A percentile compares a stretch with the other conserved stretches of the same genome.
Conservation (phyloP, 2,113 vertebrate genomes). For the Arizona elegans region DNA sequence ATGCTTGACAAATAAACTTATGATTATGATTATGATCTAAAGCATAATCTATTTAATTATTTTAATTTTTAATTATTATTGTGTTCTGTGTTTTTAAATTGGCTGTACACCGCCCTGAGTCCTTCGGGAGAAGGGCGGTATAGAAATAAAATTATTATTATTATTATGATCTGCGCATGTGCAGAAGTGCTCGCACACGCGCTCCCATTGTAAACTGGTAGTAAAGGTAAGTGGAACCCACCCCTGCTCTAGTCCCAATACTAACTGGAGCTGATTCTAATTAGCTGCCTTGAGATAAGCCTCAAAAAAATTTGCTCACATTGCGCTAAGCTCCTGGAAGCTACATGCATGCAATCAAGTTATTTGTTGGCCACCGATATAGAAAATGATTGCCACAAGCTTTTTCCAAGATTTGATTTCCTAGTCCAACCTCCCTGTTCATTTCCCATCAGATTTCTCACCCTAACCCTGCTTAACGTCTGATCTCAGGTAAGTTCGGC, state of each 20-base stretch:
- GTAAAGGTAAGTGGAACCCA: too few species aligned
- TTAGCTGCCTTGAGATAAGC: neutral
- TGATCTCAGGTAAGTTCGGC: neutral
- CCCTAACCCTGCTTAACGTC: neutral
- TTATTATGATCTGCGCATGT: too few species aligned
- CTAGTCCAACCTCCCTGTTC: neutral
- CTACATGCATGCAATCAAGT: neutral
- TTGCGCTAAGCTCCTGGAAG: neutral
- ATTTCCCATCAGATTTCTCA: neutral
- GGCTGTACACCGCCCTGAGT: too few species aligned
- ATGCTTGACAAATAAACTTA: too few species aligned
- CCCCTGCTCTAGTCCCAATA: neutral
- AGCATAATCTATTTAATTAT: too few species aligned
- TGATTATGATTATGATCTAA: too few species aligned
- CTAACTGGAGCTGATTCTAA: neutral
- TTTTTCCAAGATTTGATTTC: neutral
- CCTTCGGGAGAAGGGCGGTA: too few species aligned
- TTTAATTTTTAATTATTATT: too few species aligned
- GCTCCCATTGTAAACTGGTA: too few species aligned
- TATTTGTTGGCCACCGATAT: neutral
- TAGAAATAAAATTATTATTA: too few species aligned
- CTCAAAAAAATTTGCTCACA: neutral
- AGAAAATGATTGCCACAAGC: neutral
- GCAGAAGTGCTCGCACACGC: too few species aligned
- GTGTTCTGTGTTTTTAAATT: too few species aligned